Conservation (phyloP, 2,888 invertebrate genomes). For the Stenodema calcarata region DNA sequence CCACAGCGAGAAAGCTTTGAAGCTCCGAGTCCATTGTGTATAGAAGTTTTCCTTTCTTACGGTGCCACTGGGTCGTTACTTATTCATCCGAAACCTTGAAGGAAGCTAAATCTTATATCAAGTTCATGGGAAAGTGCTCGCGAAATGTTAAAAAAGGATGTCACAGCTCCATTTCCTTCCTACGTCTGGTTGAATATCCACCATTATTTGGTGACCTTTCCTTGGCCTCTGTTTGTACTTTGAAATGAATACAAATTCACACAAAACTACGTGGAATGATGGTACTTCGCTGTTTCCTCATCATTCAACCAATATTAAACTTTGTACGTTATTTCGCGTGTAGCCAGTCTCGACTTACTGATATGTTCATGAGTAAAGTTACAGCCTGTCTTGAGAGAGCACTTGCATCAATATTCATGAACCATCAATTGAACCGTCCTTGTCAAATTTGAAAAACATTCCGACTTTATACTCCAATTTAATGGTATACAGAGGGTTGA, state of each 20-base stretch:
- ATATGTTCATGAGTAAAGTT: too few relatives aligned
- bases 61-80: neutral
- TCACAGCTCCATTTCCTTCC: neutral
- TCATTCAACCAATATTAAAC: too few relatives aligned
- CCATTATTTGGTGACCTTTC: neutral
- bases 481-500: too few relatives aligned
- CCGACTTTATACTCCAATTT: too few relatives aligned
- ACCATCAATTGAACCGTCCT: too few relatives aligned
- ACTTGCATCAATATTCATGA: too few relatives aligned
- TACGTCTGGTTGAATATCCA: neutral
- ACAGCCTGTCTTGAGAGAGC: too few relatives aligned
- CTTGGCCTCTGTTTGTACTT: neutral
- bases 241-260: neutral
- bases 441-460: too few relatives aligned
- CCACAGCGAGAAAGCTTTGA: neutral
- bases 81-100: neutral
- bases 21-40: neutral
- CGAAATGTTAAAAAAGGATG: neutral
- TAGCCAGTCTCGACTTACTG: too few relatives aligned
- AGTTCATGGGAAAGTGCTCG: neutral
- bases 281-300: too few relatives aligned
- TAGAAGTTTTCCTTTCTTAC: neutral
- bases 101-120: neutral
- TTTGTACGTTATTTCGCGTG: too few relatives aligned
- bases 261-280: too few relatives aligned